Evolutionary conservation across 2,888 invertebrate genomes (phyloP), one percentile per base, ranked within the genome.

Genomic region (Nemapogon koenigi): DNA sequence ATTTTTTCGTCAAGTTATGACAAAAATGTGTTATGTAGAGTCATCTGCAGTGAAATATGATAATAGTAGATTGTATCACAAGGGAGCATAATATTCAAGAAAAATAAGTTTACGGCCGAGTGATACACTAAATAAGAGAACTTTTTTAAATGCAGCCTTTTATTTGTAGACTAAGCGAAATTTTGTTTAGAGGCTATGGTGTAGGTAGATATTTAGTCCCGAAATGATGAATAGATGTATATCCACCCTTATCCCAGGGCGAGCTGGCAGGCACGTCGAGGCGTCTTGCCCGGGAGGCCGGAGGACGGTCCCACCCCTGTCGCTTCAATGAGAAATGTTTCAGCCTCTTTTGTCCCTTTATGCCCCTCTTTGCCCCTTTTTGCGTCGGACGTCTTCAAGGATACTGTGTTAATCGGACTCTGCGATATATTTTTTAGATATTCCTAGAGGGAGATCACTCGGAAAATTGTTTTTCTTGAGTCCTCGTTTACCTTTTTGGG

Each of bases 341-440:
- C 68, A 57, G 68, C 59, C 58, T 62, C 65, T 62, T 68, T 68
- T 69, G 65, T 69, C 65, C 69, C 63, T 66, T 62, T 57, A 52
- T 62, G 64, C 59, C 66, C 65, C n/a, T n/a, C n/a, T n/a, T 62
- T 62, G 64, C 59, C 66, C 65, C 63, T 67, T 73, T 72, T 73
- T 71, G 70, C 58, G 62, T 61, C 62, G 58, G 71, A 69, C 65
- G 59, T 71, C 71, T 69, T 72, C 70, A 73, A 75, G 76, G 71
- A 75, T 75, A 71, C 72, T 66, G 69, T 72, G 69, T 70, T 75
- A 75, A 73, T 71, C 71, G 70, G 65, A 62, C 59, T 59, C 57
- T 49, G 59, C 54, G 58, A 64, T 66, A 62, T 54, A 67, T 68
- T 69, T 66, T 62, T 58, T 56, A 33, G 13, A 13, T 33, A 56